Base-by-base conservation (phyloP, 2,888 invertebrate genomes). In the Ashinkailepas kermadecensis region DNA sequence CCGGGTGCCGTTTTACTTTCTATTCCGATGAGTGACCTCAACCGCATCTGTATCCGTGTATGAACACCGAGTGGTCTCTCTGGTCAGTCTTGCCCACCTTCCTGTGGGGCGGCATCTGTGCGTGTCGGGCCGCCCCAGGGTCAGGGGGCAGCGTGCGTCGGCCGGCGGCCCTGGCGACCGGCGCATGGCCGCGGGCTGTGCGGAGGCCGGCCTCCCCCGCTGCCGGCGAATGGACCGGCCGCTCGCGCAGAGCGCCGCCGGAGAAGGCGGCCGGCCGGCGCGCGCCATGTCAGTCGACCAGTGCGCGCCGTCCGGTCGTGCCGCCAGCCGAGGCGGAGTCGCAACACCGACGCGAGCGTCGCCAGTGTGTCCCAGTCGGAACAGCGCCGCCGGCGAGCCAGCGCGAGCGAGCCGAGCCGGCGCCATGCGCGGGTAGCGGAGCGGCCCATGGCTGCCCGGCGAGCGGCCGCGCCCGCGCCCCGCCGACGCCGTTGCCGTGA, bases 191-290 rank as follows among this genome's bases (percentile, higher is more conserved):
- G 39, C 39, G 70, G 74, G 74, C 74, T 54, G 21, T 54, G n/a
- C 56, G 70, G 56, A 54, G 74, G 21, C 56, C 56, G 74, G 56
- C 74, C 74, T 74, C 74, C 74, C 74, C 74, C 56, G 56, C 70
- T 7, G 70, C 70, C 39, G 70, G 39, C 70, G 70, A 70, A 70
- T 70, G 70, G 70, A 70, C 70, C 39, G 15, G 39, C 70, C 70
- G 70, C 39, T 4, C 9, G 25, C 21, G 23, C 6, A 25, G 7
- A 13, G n/a, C 12, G 23, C 23, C 23, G 67, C 3, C n/a, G 25
- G 67, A 67, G 74, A 54, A 21, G 74, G 56, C 21, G 74, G 54
- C 54, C 74, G 74, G 74, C 15, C 74, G 74, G 15, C 54, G 65
- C 21, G 21, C 56, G 54, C 15, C 21, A 12, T 59, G 74, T 12